Base-by-base conservation (phyloP, 1,140 invertebrate species). In the Glomeris maerens region DNA sequence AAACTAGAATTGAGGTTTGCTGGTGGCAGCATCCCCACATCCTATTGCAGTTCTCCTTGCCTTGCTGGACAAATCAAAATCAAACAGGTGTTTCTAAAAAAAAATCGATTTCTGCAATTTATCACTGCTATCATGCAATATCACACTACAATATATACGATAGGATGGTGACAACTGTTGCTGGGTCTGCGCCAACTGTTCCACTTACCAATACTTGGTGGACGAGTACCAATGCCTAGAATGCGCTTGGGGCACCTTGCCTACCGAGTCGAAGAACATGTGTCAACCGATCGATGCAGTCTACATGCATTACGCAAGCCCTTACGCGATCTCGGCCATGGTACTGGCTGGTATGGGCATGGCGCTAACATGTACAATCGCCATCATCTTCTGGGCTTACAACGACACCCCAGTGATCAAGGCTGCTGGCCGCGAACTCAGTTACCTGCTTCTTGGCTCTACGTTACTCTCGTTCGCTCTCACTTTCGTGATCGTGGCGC, bases 281-380 rank as follows among this genome's bases (percentile, higher is more conserved):
- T 80, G 78, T 59, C 57, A 65, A 2, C 45, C 62, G 2, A 73
- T 80, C 5, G 64, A 69, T 0, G 68, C 73, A 39, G 64, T 67
- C 5, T 77, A 74, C 57, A 67, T 80, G 41, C 70, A 72, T 49
- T 73, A 74, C 55, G 62, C 59, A 27, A 73, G 69, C 52, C 67
- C 68, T 0, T 76, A 74, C 67, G 76, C 77, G 1, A 66, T 78
- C 20, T 71, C 62, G 0, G 73, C 74, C 3, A 74, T 79, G 65
- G 62, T 65, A 7, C 70, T 77, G 36, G 65, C 74, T 36, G 57
- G 61, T 0, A 52, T 73, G 3, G 73, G 88, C 23, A 84, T 89
- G 50, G 63, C 87, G 45, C 72, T 87, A 50, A 86, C 82, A 0
- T 64, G 79, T 55, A 80, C 78, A 61, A 76, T 83, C 1, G 71